Conservation (phyloP, 2,113 vertebrate species). For the Chitala chitala region DNA sequence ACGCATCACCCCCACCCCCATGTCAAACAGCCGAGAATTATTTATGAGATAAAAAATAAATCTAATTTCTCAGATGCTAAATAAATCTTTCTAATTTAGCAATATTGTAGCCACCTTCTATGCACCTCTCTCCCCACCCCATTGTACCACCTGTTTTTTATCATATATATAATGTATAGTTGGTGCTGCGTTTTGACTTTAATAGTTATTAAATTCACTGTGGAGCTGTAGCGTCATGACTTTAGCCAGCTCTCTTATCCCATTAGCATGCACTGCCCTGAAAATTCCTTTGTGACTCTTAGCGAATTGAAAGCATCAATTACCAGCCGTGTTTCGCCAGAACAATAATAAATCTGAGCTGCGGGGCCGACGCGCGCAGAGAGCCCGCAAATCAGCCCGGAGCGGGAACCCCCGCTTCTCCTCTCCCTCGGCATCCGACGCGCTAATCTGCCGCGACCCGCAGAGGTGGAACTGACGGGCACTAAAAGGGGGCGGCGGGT, state of each 20-base stretch:
- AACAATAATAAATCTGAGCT: constrained; percentile 46
- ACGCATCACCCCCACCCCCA: constrained; percentile 32
- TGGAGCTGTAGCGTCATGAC: constrained; percentile 48
- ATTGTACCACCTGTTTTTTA: constrained; percentile 39
- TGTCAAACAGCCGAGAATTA: constrained; percentile 52
- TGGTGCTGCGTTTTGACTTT: constrained; percentile 56
- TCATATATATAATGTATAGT: constrained; percentile 25
- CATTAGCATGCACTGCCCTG: constrained; percentile 48
- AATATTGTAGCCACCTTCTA: constrained; percentile 34
- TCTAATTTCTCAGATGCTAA: constrained; percentile 56
- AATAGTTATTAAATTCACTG: constrained; percentile 58
- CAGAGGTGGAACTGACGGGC: no score
- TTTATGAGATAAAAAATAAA: constrained; percentile 67
- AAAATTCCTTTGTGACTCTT: constrained; percentile 57
- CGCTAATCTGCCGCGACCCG: no score
- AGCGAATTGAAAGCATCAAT: constrained; percentile 57
- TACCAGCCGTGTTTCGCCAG: constrained; percentile 36
- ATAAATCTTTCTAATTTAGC: constrained; percentile 63
- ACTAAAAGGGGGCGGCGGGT: neutral
- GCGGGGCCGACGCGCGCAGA: constrained; percentile 2
- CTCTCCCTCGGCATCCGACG: no score
- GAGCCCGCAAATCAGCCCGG: constrained; percentile 3
- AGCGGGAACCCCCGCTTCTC: no score
- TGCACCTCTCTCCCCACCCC: neutral
- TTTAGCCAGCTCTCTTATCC: constrained; percentile 43